phyloP scores from a whole-genome alignment of 2,113 vertebrate genomes.

The Corythaeola cristata region DNA sequence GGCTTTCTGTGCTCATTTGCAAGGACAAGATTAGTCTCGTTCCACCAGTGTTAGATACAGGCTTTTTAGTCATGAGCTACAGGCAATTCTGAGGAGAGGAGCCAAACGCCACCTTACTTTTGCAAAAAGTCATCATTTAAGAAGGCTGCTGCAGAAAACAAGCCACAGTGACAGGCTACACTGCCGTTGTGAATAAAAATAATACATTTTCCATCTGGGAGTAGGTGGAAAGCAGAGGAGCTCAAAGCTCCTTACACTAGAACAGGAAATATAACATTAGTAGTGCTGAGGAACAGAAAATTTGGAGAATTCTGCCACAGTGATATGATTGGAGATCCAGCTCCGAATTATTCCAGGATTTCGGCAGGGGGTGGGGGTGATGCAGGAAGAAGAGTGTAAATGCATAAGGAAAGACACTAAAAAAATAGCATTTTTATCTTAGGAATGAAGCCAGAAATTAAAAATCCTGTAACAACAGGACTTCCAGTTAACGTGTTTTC shows the following conservation, averaged over 20 bases:
- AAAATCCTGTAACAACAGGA: neutral
- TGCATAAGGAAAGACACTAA: neutral
- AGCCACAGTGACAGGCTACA: neutral
- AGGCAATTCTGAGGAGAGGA: neutral
- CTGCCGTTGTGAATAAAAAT: neutral
- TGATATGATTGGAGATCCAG: neutral
- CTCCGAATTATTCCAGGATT: neutral
- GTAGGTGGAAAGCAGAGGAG: neutral
- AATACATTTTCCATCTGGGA: neutral
- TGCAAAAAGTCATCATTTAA: neutral
- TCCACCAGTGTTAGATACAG: neutral
- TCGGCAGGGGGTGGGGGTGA: neutral
- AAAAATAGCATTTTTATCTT: accelerated
- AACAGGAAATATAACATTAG: neutral
- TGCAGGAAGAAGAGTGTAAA: neutral
- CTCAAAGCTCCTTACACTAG: neutral
- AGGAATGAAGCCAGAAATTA: neutral
- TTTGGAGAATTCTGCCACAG: accelerated
- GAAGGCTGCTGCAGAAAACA: neutral
- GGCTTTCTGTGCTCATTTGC: neutral
- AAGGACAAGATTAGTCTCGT: neutral
- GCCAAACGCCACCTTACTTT: neutral
- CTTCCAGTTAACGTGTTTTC: neutral
- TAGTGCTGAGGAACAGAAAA: neutral
- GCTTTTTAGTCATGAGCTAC: neutral